Percentiles rank a stretch among this genome's conserved stretches.
phyloP scores from a whole-genome alignment of 2,797 vertebrate genomes.

The Pseudotriccus pelzelni region DNA sequence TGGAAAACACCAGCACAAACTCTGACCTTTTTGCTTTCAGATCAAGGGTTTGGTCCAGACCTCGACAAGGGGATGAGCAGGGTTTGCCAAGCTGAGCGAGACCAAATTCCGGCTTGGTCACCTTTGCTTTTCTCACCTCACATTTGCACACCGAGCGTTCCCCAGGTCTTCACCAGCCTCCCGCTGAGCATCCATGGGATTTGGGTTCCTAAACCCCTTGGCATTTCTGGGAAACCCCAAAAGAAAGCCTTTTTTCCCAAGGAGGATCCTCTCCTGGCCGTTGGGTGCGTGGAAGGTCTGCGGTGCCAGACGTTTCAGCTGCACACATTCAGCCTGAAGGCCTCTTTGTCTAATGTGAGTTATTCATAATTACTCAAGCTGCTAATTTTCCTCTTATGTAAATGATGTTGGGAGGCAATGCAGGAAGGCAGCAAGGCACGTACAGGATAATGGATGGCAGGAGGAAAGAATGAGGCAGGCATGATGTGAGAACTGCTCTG shows the following conservation, averaged over 20 bases:
- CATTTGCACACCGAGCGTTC: accelerated
- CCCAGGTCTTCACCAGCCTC: accelerated
- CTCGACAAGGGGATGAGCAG: accelerated
- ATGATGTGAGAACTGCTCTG: accelerated
- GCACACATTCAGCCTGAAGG: not conserved
- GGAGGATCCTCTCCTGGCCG: not conserved
- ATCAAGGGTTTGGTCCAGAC: not conserved
- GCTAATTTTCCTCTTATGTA: constrained; percentile 59
- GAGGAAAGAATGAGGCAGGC: not conserved
- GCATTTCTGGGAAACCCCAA: not conserved
- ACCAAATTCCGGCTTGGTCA: not conserved
- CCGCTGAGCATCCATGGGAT: accelerated
- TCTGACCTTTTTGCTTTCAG: not conserved
- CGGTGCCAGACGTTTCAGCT: not conserved
- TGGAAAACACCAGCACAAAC: not conserved
- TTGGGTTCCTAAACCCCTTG: not conserved
- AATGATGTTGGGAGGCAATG: constrained; percentile 24
- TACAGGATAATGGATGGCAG: constrained; percentile 1
- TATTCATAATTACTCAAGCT: constrained; percentile 55
- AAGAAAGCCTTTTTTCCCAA: not conserved
- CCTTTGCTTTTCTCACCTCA: not conserved
- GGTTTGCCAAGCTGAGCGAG: not conserved
- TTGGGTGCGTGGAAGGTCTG: accelerated
- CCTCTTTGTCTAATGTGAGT: constrained; percentile 17
- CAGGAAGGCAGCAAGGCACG: not conserved